Conservation (phyloP, 2,888 invertebrate genomes). For the Linnaemya tessellans region DNA sequence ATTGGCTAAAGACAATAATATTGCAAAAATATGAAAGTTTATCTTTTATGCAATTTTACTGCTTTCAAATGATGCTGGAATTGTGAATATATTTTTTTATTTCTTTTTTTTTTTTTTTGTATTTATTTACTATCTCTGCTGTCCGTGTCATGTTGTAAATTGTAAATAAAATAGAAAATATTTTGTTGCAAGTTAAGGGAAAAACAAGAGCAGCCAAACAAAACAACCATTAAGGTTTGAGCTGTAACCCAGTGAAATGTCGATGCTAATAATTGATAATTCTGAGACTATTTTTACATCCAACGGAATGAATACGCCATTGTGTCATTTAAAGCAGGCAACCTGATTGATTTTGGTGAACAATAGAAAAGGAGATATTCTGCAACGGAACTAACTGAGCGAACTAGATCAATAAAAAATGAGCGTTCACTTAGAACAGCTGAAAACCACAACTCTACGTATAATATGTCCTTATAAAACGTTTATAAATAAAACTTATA, state of each 20-base stretch:
- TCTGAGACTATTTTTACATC: too few species aligned
- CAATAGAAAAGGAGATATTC: too few species aligned
- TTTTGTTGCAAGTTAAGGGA: slow-evolving; percentile 1
- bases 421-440: too few species aligned
- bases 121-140: slow-evolving; percentile 63
- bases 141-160: slow-evolving; percentile 67
- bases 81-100: slow-evolving; percentile 6
- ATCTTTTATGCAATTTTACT: slow-evolving; percentile 42
- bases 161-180: slow-evolving; percentile 58
- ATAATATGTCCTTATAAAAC: too few species aligned
- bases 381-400: too few species aligned
- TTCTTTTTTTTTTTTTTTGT: slow-evolving; percentile 35
- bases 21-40: slow-evolving; percentile 43
- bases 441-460: too few species aligned
- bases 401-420: too few species aligned
- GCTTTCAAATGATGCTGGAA: slow-evolving; percentile 53
- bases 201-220: slow-evolving; percentile 19
- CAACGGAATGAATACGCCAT: too few species aligned
- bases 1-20: background rate
- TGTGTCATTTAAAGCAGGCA: too few species aligned
- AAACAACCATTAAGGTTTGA: slow-evolving; percentile 42
- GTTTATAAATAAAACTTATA: too few species aligned
- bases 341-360: too few species aligned
- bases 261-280: too few species aligned
- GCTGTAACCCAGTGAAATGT: slow-evolving; percentile 35